phyloP scores from a whole-genome alignment of 2,113 vertebrate species.

The Caranx melampygus region DNA sequence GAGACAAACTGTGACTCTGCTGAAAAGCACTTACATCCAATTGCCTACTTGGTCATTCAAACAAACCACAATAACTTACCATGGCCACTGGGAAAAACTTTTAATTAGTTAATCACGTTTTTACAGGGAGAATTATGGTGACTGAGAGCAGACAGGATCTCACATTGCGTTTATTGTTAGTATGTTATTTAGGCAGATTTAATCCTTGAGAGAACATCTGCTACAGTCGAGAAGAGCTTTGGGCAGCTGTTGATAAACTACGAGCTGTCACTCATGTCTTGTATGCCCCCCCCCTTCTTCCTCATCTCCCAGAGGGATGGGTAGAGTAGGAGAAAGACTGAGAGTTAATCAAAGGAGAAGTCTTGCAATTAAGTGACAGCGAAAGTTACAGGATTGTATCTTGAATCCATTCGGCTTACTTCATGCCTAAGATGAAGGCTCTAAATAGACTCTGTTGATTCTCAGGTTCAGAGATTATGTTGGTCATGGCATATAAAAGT shows the following conservation, averaged over 20 bases:
- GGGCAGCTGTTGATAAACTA: slow-evolving; percentile 72
- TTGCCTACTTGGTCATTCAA: background rate
- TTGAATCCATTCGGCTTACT: slow-evolving; percentile 73
- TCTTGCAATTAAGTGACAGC: slow-evolving; percentile 76
- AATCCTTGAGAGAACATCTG: slow-evolving; percentile 74
- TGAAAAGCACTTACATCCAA: background rate
- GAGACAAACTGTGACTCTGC: background rate
- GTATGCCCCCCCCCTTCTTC: slow-evolving; percentile 5
- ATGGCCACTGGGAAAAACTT: slow-evolving; percentile 5
- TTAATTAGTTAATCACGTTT: slow-evolving; percentile 36
- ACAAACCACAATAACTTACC: background rate
- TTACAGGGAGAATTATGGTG: slow-evolving; percentile 34
- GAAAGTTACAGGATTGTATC: slow-evolving; percentile 74
- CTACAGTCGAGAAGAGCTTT: slow-evolving; percentile 32
- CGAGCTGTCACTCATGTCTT: slow-evolving; percentile 69
- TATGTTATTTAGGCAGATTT: slow-evolving; percentile 51
- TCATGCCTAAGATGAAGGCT: slow-evolving; percentile 66
- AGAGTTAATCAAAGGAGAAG: slow-evolving; percentile 77
- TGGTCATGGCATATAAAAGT: slow-evolving; percentile 51
- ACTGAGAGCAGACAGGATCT: slow-evolving; percentile 35
- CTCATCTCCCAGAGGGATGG: slow-evolving; percentile 52
- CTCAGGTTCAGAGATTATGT: slow-evolving; percentile 54
- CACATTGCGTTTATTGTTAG: slow-evolving; percentile 37
- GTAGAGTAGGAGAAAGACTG: slow-evolving; percentile 16
- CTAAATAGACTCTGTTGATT: slow-evolving; percentile 57